Evolutionary conservation across 2,797 vertebrate genomes (phyloP), one percentile per base, ranked within the genome.

Genomic region (Ceryle rudis): DNA sequence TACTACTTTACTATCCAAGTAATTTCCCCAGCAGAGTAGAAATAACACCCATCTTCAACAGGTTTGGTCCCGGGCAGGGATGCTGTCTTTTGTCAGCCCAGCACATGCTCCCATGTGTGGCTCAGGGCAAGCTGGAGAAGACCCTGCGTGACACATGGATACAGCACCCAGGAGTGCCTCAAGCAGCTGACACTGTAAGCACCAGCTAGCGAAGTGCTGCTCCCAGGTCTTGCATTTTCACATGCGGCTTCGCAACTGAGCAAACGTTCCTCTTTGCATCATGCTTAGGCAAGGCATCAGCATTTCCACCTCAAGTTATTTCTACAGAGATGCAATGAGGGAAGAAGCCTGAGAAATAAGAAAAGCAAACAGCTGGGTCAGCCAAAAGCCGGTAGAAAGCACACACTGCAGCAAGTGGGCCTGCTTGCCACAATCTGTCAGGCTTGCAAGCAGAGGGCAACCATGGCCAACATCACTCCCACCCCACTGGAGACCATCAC

Each of bases 1-100:
- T 62, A 25, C 95, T 90, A 92, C 93, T 97, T 95, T 79, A 82
- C 91, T 93, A 93, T 86, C 71, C 78, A 21, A 96, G 95, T 70
- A 67, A 97, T 94, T 84, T 78, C 65, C 65, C 66, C 61, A 44
- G n/a, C 81, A 20, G 13, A 65, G 66, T 0, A 93, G 75, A 88
- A 81, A 95, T 62, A 86, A 67, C 67, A 79, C 10, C 10, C 14
- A 26, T 91, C n/a, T 74, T 81, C 95, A 83, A 92, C 70, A 89
- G 66, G 78, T 86, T 71, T 1, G 0, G 47, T 51, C 18, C 51
- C 3, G 0, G 60, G 46, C 25, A 66, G 60, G 39, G 46, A 69
- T 5, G 23, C 20, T 4, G 75, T 39, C 58, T 83, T 83, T 47
- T 42, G 26, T 37, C 74, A 62, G 60, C 61, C 54, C 37, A 21